Base-by-base conservation (phyloP, 2,888 invertebrate genomes). In the Drosophila borborema region DNA sequence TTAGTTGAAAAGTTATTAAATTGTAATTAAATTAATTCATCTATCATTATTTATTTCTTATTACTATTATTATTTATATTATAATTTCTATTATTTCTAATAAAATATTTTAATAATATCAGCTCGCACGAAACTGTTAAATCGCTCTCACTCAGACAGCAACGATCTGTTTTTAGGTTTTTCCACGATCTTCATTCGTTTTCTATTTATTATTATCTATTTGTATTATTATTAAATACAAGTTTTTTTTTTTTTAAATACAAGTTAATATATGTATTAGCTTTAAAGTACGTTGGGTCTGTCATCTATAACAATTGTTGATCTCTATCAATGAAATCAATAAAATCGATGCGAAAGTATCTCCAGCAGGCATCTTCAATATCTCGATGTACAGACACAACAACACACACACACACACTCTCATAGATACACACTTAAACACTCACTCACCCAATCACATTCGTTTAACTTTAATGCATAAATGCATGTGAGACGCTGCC, bases 281-380 rank as follows among this genome's bases (percentile, higher is more conserved):
- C 28, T 28, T 28, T 28, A 6, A 28, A 28, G 28, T 9, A 9
- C 4, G 1, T 16, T 2, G 8, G 4, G 16, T 23, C 23, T 36
- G 46, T 18, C 40, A 43, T 10, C 12, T 34, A 18, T 14, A 60
- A 71, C 64, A 69, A 66, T 63, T 66, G 64, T 41, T 56, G 54
- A 89, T 87, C 81, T 73, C 82, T 85, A 90, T 87, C 87, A 86
- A 81, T 81, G 83, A 90, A 87, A 90, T 86, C 90, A 91, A 91
- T 91, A 91, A 91, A 91, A 89, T 89, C 88, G 89, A 90, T 90
- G 90, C 89, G 81, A 89, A 82, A 83, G 80, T 86, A 88, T 90
- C 90, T 71, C 45, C 76, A 86, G 81, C 77, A 81, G 72, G 81
- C 78, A 67, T 78, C 79, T 80, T 2, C 28, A 56, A 5, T 46